Conservation (phyloP, 1,140 invertebrate genomes). For the Formica selysi region DNA sequence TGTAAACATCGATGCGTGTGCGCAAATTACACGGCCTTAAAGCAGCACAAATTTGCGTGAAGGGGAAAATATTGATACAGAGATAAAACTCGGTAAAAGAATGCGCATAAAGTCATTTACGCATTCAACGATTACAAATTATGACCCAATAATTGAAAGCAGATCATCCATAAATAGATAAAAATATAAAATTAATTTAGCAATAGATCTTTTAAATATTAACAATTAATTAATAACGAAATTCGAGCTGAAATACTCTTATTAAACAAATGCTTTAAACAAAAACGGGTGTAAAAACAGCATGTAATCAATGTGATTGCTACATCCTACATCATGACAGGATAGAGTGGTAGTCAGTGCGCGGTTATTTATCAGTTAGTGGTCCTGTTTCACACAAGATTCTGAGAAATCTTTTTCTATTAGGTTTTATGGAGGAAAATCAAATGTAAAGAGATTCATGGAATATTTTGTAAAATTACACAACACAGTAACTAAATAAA, state of each 20-base stretch:
- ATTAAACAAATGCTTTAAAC: neutral
- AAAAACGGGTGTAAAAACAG: slow-evolving; percentile 9
- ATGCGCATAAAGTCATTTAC: neutral
- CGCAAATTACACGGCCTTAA: neutral
- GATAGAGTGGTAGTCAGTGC: slow-evolving; percentile 36
- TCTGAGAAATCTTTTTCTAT: slow-evolving; percentile 17
- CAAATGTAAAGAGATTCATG: neutral
- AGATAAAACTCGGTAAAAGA: slow-evolving; percentile 9
- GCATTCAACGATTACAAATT: neutral
- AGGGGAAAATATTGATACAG: neutral
- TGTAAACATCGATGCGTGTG: slow-evolving; percentile 29
- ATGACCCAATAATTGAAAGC: too few relatives aligned
- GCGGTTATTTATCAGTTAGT: slow-evolving; percentile 63
- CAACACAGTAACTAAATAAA: neutral
- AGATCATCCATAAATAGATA: too few relatives aligned
- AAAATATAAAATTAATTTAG: too few relatives aligned
- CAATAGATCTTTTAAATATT: too few relatives aligned
- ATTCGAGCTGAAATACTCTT: neutral
- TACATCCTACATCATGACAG: slow-evolving; percentile 42
- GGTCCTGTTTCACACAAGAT: slow-evolving; percentile 54
- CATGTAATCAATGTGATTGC: slow-evolving; percentile 45
- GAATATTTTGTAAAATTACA: slow-evolving; percentile 10
- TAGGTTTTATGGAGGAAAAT: neutral
- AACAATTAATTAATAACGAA: too few relatives aligned
- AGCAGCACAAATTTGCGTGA: slow-evolving; percentile 9